These are phyloP conservation scores for Channa striata DNA, from an alignment of 2,797 vertebrate genomes.

Conservation along the genomic window DNA sequence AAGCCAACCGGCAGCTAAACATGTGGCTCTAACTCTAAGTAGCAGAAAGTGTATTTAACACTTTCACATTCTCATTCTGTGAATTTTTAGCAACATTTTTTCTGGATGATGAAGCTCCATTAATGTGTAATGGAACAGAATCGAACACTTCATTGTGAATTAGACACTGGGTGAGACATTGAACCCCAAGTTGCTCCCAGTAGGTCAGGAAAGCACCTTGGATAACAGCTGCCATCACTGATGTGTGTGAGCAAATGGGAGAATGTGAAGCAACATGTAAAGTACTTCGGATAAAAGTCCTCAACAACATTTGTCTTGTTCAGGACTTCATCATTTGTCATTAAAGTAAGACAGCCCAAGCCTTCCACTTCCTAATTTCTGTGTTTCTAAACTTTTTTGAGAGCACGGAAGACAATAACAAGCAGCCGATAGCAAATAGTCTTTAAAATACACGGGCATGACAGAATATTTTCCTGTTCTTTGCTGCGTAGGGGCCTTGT, in stretches of 20 bases:
- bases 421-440: constrained; percentile 12
- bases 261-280: too few species aligned
- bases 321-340: too few species aligned
- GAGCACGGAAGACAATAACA: constrained; percentile 23
- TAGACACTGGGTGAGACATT: too few species aligned
- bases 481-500: constrained; percentile 46
- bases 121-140: too few species aligned
- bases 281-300: too few species aligned
- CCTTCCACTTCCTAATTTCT: constrained; percentile 10
- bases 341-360: background rate
- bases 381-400: background rate
- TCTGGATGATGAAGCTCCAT: background rate
- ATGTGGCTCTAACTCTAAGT: constrained; percentile 18
- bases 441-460: constrained; percentile 22
- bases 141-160: background rate
- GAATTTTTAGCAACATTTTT: background rate
- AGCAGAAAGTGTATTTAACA: constrained; percentile 33
- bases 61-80: constrained; percentile 4
- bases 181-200: too few species aligned
- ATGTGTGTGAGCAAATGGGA: too few species aligned
- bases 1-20: constrained; percentile 28
- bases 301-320: constrained; percentile 21
- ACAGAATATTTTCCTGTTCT: constrained; percentile 62
- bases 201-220: too few species aligned
- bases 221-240: too few species aligned